Percentiles rank a stretch among this genome's conserved stretches.
phyloP scores from a whole-genome alignment of 2,888 invertebrate genomes.

The Gisinianus flammeolus region DNA sequence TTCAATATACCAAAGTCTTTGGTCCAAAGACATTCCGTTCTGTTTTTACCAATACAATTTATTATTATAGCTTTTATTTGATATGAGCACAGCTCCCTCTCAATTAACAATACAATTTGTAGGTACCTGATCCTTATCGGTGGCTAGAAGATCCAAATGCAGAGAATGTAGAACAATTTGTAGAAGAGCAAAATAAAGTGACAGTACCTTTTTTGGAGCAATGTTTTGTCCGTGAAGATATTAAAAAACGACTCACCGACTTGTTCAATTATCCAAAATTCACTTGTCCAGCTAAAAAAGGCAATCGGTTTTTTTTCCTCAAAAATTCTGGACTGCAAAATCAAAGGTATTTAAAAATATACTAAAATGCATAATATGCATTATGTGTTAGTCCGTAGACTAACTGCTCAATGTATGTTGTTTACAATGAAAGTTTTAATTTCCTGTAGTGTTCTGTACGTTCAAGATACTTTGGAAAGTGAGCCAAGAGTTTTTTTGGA shows the following conservation, averaged over 20 bases:
- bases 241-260: constrained; percentile 81
- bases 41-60: too few species aligned
- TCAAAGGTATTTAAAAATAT: constrained; percentile 75
- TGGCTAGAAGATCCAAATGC: constrained; percentile 97
- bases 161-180: constrained; percentile 75
- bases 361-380: too few species aligned
- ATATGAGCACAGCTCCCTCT: too few species aligned
- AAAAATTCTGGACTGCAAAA: constrained; percentile 96
- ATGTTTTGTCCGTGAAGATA: constrained; percentile 74
- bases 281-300: constrained; percentile 82
- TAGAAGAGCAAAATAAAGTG: constrained; percentile 87
- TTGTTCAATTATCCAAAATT: constrained; percentile 95
- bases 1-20: too few species aligned
- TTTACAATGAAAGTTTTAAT: not conserved
- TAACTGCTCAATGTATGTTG: not conserved
- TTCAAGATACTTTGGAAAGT: constrained; percentile 77
- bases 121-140: constrained; percentile 89
- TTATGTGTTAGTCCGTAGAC: too few species aligned
- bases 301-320: constrained; percentile 85
- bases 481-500: constrained; percentile 90
- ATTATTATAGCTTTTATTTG: too few species aligned
- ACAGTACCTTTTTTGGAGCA: constrained; percentile 82
- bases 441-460: constrained; percentile 79
- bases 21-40: too few species aligned
- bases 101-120: too few species aligned